Conservation (phyloP, 2,113 vertebrate species). For the Lampris megalopsis region DNA sequence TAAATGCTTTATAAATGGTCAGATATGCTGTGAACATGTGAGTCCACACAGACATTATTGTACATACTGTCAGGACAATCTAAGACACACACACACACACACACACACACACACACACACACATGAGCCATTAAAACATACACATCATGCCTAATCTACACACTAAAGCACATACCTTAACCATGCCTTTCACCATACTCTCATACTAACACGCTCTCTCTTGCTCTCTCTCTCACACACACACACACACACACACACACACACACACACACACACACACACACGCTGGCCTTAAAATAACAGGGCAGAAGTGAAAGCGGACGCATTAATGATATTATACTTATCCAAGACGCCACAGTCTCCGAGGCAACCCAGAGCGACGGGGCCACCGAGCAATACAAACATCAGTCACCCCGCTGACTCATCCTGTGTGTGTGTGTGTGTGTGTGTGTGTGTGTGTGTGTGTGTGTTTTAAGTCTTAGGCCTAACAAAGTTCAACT, state of each 20-base stretch:
- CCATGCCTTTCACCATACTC: neutral
- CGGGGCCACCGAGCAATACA: slow-evolving; percentile 64
- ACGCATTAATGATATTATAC: slow-evolving; percentile 75
- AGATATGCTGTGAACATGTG: too few species aligned
- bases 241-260: neutral
- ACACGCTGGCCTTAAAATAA: slow-evolving; percentile 67
- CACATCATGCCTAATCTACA: neutral
- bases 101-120: neutral
- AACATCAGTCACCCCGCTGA: slow-evolving; percentile 73
- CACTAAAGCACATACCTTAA: neutral
- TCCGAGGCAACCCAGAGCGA: slow-evolving; percentile 60
- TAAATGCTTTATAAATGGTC: too few species aligned
- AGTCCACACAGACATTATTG: too few species aligned
- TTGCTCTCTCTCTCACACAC: slow-evolving; percentile 7
- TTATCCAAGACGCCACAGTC: slow-evolving; percentile 67
- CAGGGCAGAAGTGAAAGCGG: slow-evolving; percentile 72
- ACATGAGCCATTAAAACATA: neutral
- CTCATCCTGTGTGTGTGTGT: slow-evolving; percentile 58
- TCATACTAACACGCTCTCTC: neutral
- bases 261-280: slow-evolving; percentile 27
- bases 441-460: slow-evolving; percentile 42
- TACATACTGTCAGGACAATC: too few species aligned
- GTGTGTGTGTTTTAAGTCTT: slow-evolving; percentile 41
- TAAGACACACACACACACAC: neutral
- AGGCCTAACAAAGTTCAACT: slow-evolving; percentile 45